A percentile compares a stretch with the other conserved stretches of the same genome.
phyloP scores from a whole-genome alignment of 2,888 invertebrate species.

The Drosophila mimica region DNA sequence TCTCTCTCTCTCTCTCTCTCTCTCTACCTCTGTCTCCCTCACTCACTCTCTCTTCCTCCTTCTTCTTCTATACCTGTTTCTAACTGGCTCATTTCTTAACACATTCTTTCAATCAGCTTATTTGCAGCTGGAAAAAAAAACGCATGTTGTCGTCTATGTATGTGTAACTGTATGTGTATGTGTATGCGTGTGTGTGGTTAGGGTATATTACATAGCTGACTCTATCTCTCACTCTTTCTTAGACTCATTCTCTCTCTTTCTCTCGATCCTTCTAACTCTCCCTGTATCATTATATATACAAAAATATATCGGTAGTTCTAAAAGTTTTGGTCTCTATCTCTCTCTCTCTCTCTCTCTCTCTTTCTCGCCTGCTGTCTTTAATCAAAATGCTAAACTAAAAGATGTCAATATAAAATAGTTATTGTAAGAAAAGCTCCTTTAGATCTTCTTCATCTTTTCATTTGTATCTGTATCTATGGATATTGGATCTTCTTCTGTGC shows the following conservation, averaged over 20 bases:
- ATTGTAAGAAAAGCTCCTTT: neutral
- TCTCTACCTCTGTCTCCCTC: slow-evolving; percentile 7
- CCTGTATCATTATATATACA: neutral
- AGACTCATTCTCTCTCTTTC: slow-evolving; percentile 1
- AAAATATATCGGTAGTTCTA: neutral
- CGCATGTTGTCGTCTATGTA: slow-evolving; percentile 24
- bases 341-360: neutral
- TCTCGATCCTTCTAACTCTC: neutral
- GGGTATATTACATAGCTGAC: neutral
- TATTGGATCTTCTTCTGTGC: neutral
- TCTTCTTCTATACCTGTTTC: neutral
- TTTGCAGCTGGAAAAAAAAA: neutral
- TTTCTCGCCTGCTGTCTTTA: neutral
- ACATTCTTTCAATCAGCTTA: neutral
- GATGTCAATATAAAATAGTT: neutral
- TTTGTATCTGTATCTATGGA: neutral
- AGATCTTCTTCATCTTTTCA: neutral
- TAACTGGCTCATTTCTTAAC: neutral
- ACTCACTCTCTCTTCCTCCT: neutral
- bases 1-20: slow-evolving; percentile 46
- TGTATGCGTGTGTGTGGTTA: slow-evolving; percentile 1
- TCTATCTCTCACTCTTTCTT: slow-evolving; percentile 3
- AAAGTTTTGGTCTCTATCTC: neutral
- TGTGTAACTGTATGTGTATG: slow-evolving; percentile 4
- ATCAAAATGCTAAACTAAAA: neutral